Conservation (phyloP, 2,113 vertebrate genomes). For the Callipepla squamata region DNA sequence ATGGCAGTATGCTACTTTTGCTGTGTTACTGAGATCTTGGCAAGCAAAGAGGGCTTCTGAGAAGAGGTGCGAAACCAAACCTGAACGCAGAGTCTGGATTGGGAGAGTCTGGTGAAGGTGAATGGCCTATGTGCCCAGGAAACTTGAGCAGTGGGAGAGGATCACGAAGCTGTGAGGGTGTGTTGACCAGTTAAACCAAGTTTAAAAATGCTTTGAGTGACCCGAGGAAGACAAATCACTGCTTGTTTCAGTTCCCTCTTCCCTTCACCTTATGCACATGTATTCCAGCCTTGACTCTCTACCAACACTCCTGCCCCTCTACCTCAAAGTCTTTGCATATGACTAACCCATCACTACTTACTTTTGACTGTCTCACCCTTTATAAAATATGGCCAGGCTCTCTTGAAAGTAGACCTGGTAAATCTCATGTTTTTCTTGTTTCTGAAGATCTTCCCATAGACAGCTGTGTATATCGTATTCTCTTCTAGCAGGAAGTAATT, state of each 20-base stretch:
- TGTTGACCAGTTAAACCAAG: not conserved
- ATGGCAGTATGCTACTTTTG: not conserved
- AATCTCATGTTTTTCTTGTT: not conserved
- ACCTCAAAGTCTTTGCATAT: not conserved
- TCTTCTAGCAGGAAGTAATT: slow-evolving; percentile 34
- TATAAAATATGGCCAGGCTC: not conserved
- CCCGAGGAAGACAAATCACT: not conserved
- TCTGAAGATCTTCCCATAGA: not conserved
- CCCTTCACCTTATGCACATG: not conserved
- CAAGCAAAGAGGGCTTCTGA: not conserved
- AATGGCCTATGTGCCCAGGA: not conserved
- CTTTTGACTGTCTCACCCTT: not conserved
- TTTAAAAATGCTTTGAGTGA: not conserved
- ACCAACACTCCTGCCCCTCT: not conserved
- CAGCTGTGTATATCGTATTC: not conserved
- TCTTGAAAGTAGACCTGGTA: not conserved
- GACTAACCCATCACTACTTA: not conserved
- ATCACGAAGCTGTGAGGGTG: not conserved
- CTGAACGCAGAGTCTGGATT: not conserved
- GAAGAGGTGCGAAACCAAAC: not conserved
- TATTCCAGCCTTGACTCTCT: not conserved
- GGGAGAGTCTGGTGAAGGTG: not conserved
- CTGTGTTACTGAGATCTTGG: not conserved
- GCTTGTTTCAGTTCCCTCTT: not conserved
- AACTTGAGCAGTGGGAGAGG: not conserved